Conservation (phyloP, 2,113 vertebrate species). For the Pseudorectes ferrugineus region DNA sequence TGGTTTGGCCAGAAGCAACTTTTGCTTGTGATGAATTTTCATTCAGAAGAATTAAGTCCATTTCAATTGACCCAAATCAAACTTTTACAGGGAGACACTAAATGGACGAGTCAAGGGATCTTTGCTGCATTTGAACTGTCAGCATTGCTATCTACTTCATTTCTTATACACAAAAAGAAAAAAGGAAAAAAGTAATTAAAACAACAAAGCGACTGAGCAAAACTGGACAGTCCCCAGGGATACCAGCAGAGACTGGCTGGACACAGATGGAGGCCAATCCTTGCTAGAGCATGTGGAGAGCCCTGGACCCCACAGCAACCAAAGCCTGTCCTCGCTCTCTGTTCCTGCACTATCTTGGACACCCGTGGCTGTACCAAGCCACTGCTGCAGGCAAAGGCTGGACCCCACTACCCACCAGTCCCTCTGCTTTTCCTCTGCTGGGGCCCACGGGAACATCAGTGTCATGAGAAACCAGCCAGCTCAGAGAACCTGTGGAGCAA, state of each 20-base stretch:
- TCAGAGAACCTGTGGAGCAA: background rate
- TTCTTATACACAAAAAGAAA: background rate
- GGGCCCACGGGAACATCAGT: background rate
- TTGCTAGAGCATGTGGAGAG: fast-evolving
- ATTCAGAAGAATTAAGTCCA: background rate
- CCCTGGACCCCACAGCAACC: background rate
- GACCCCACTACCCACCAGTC: background rate
- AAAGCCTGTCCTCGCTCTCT: background rate
- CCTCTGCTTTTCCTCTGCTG: background rate
- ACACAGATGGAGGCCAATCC: background rate
- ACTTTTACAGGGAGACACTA: background rate
- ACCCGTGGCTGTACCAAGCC: background rate
- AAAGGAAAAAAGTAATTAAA: background rate
- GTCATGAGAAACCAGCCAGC: background rate
- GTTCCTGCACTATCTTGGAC: background rate
- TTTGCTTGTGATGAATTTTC: background rate
- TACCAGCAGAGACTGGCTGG: background rate
- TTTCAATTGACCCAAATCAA: background rate
- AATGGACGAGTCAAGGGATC: background rate
- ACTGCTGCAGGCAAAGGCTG: background rate
- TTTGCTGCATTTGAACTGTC: background rate
- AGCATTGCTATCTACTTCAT: background rate
- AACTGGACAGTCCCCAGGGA: background rate
- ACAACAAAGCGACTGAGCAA: background rate
- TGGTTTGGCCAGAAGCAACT: background rate